These are phyloP conservation scores for Dipodomys spectabilis DNA, from an alignment of 2,113 vertebrate species.

Conservation along the genomic window DNA sequence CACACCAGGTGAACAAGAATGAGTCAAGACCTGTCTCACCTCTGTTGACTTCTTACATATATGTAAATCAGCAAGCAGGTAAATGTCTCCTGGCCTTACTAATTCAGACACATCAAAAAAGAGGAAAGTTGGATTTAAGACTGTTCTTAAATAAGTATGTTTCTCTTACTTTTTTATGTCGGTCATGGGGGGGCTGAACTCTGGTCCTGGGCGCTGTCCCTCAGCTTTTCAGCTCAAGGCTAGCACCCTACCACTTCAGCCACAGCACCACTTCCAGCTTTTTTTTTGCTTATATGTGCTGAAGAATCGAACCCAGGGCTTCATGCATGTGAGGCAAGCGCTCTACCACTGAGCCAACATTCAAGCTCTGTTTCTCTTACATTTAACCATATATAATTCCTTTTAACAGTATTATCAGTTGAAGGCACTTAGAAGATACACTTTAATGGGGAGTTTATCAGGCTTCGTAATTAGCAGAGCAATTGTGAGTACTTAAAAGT, in stretches of 20 bases:
- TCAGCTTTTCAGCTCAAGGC: too few species aligned
- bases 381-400: slow-evolving; percentile 50
- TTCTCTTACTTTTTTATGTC: slow-evolving; percentile 28
- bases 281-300: too few species aligned
- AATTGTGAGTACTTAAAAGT: slow-evolving; percentile 68
- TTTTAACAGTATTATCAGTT: slow-evolving; percentile 55
- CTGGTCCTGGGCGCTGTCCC: too few species aligned
- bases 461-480: slow-evolving; percentile 72
- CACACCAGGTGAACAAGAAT: not conserved
- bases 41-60: not conserved
- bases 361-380: not conserved
- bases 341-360: too few species aligned
- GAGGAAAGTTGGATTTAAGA: slow-evolving; percentile 50
- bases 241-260: too few species aligned
- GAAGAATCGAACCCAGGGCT: too few species aligned
- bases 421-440: slow-evolving; percentile 59
- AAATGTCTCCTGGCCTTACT: not conserved
- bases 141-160: slow-evolving; percentile 56
- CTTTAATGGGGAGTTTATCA: slow-evolving; percentile 67
- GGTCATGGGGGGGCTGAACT: too few species aligned
- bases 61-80: not conserved
- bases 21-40: not conserved
- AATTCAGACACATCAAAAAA: not conserved
- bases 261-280: not conserved
- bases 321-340: too few species aligned